Conservation (phyloP, 2,797 vertebrate genomes). For the Fratercula arctica region DNA sequence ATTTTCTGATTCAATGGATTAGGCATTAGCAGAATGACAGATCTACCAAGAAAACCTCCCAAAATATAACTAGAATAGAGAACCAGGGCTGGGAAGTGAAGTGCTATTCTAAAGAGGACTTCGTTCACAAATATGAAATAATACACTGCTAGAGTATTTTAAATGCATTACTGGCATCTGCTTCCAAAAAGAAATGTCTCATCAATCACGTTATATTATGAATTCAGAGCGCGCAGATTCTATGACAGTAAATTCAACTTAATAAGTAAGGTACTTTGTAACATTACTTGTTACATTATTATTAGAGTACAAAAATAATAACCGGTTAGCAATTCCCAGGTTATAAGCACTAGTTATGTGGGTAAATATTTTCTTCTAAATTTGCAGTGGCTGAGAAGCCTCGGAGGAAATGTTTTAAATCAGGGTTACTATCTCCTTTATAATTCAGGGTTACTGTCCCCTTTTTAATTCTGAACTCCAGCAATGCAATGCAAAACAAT, state of each 20-base stretch:
- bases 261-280: constrained; percentile 56
- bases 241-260: constrained; percentile 55
- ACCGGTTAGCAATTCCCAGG: constrained; percentile 15
- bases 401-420: not conserved
- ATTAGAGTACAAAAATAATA: constrained; percentile 61
- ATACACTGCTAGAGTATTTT: constrained; percentile 47
- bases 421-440: not conserved
- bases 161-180: constrained; percentile 62
- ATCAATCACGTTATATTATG: constrained; percentile 63
- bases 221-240: constrained; percentile 54
- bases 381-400: constrained; percentile 5
- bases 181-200: constrained; percentile 62
- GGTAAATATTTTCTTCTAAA: constrained; percentile 44
- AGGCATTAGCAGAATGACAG: constrained; percentile 72
- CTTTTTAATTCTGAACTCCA: not conserved
- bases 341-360: constrained; percentile 24
- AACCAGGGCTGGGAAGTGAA: constrained; percentile 5
- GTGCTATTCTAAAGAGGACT: constrained; percentile 39
- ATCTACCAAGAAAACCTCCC: constrained; percentile 57
- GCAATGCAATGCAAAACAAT: not conserved
- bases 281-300: constrained; percentile 24
- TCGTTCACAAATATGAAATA: constrained; percentile 66
- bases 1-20: constrained; percentile 79
- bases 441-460: not conserved
- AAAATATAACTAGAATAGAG: constrained; percentile 42